Evolutionary conservation across 2,888 invertebrate genomes (phyloP), one percentile per base, ranked within the genome.

Genomic region (Mystacides longicornis): DNA sequence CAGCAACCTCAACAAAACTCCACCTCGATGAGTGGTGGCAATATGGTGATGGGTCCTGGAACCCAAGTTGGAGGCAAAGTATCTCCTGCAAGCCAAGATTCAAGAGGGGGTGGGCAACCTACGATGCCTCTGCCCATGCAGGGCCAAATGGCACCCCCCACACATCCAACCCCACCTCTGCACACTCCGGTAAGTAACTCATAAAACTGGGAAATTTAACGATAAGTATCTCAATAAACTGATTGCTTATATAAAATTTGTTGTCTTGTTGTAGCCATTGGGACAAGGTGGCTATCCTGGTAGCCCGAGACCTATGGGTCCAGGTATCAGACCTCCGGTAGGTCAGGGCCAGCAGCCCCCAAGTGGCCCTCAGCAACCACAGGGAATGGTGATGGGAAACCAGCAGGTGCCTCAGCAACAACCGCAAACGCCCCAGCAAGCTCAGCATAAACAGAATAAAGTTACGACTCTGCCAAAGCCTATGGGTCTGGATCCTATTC

Each of bases 381-480:
- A 23, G 37, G 47, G 27, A 19, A 60, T 57, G 46, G 61, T 52
- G 48, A 63, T 56, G 51, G 62, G 1, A 23, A 50, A 19, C 56
- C 55, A 9, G 47, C 57, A 18, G 45, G 23, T 54, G 31, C 56
- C 19, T 47, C 55, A 60, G 18, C 45, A 47, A 22, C 58, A 49
- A 37, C 51, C 43, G 11, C 51, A 59, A 11, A 62, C 58, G 23
- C 65, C 62, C 7, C 62, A 56, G 33, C 64, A 60, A 57, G 65
- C 57, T 2, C 64, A 58, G 60, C 66, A 64, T 16, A 72, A 69
- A 43, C 65, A 60, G 55, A 78, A 79, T 16, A 88, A 88, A 66
- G 81, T 96, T 3, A 95, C 97, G 0, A 89, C 93, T 7, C 81
- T 97, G 52, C 85, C 91, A 2, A 94, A 95, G 69, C 99, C 99